Evolutionary conservation across 1,140 invertebrate species (phyloP).

Genomic region (Drosophila nigrodunni): DNA sequence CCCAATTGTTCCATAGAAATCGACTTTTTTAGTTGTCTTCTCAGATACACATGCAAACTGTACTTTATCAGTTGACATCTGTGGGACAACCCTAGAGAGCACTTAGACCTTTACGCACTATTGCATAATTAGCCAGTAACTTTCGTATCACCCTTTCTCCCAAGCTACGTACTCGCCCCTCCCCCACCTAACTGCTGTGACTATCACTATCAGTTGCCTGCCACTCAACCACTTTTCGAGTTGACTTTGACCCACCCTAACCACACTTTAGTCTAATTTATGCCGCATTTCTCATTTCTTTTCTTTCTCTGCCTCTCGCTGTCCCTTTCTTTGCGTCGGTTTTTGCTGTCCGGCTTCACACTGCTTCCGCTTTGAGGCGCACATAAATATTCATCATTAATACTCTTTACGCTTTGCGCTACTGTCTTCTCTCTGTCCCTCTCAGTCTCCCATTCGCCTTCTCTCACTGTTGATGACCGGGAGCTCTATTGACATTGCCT

Average conservation of each 20-base stretch:
- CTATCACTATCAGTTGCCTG: slow-evolving; percentile 39
- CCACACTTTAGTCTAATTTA: slow-evolving; percentile 78
- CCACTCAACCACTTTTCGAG: slow-evolving; percentile 42
- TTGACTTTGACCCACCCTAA: slow-evolving; percentile 52
- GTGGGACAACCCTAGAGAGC: slow-evolving; percentile 38
- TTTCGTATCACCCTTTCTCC: slow-evolving; percentile 15
- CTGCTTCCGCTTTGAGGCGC: slow-evolving; percentile 67
- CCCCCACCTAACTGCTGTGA: not conserved
- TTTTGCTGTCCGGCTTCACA: slow-evolving; percentile 23
- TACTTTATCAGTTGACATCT: slow-evolving; percentile 23
- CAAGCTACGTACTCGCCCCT: too few relatives aligned
- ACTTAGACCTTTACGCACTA: slow-evolving; percentile 55
- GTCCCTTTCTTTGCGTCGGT: not conserved
- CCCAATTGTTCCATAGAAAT: slow-evolving; percentile 17
- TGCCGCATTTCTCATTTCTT: slow-evolving; percentile 59
- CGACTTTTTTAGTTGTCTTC: slow-evolving; percentile 29
- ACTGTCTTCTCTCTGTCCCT: slow-evolving; percentile 4
- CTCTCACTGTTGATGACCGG: slow-evolving; percentile 2
- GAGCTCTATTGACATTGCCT: slow-evolving; percentile 68
- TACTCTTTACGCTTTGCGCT: slow-evolving; percentile 76
- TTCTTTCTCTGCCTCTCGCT: slow-evolving; percentile 25
- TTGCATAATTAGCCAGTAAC: slow-evolving; percentile 67
- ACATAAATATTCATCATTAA: slow-evolving; percentile 83
- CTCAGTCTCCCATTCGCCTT: not conserved
- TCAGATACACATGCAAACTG: slow-evolving; percentile 5